phyloP scores from a whole-genome alignment of 1,140 invertebrate genomes.

The Leptopilina clavipes region DNA sequence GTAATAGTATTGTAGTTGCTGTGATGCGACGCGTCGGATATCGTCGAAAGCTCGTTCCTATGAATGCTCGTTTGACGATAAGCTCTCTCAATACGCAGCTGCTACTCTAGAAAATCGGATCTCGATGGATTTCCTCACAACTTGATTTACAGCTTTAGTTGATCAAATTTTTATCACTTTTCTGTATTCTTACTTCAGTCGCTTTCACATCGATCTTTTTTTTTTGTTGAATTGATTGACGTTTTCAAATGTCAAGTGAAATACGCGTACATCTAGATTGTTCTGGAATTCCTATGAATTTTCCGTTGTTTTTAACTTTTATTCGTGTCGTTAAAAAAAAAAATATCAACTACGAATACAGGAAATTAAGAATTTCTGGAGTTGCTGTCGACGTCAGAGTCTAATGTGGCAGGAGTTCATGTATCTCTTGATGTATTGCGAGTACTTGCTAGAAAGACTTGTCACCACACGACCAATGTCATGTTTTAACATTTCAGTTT shows the following conservation, averaged over 20 bases:
- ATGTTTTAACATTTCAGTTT: slow-evolving; percentile 74
- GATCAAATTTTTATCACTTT: background rate
- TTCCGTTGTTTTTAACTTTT: background rate
- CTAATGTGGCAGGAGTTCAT: slow-evolving; percentile 61
- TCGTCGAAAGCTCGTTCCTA: slow-evolving; percentile 59
- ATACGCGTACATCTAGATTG: background rate
- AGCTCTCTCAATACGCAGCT: slow-evolving; percentile 53
- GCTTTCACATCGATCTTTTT: background rate
- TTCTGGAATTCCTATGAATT: too few relatives aligned
- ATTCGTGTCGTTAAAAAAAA: background rate
- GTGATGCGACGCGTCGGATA: slow-evolving; percentile 52
- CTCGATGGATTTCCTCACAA: slow-evolving; percentile 51
- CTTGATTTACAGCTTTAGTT: slow-evolving; percentile 52
- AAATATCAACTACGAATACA: background rate
- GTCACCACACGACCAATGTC: slow-evolving; percentile 62
- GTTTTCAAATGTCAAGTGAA: background rate
- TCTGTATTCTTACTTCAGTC: background rate
- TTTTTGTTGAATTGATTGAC: slow-evolving; percentile 4
- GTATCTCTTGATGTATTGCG: slow-evolving; percentile 69
- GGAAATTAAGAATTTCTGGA: too few relatives aligned
- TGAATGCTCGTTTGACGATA: slow-evolving; percentile 57
- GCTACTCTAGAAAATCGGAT: slow-evolving; percentile 56
- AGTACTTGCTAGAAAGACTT: slow-evolving; percentile 61
- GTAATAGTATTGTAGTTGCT: slow-evolving; percentile 58
- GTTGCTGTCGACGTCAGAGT: slow-evolving; percentile 44